phyloP scores from a whole-genome alignment of 2,797 vertebrate genomes.

The Rhinoraja longicauda region DNA sequence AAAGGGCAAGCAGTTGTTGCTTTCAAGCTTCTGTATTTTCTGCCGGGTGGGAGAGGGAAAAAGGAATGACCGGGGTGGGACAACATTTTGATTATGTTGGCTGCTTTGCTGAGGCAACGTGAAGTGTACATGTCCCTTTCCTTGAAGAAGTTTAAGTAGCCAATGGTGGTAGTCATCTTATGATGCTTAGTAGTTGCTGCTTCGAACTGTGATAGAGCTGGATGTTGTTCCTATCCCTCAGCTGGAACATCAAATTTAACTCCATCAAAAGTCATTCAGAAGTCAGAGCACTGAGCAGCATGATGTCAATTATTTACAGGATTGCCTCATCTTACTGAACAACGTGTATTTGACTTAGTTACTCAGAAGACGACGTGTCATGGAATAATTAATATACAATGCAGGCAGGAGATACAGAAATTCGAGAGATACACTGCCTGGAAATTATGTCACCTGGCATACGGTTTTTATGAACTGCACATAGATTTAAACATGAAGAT shows the following conservation, averaged over 20 bases:
- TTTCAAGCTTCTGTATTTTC: too few species aligned
- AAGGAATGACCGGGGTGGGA: too few species aligned
- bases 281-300: background rate
- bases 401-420: background rate
- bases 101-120: too few species aligned
- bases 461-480: too few species aligned
- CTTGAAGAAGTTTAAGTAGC: background rate
- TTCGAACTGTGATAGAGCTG: background rate
- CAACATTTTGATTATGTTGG: too few species aligned
- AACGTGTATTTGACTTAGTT: background rate
- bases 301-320: background rate
- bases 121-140: background rate
- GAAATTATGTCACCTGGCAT: too few species aligned
- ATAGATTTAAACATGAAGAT: too few species aligned
- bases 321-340: background rate
- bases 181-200: background rate
- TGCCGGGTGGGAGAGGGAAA: too few species aligned
- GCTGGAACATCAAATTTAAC: background rate
- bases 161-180: background rate
- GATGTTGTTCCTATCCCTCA: background rate
- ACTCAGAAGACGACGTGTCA: background rate
- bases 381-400: background rate
- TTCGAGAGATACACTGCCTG: background rate
- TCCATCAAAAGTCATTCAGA: background rate
- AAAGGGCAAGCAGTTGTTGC: too few species aligned